Percentiles rank a stretch among this genome's conserved stretches.
phyloP scores from a whole-genome alignment of 2,888 invertebrate species.

The Lycocerus yunnanus region DNA sequence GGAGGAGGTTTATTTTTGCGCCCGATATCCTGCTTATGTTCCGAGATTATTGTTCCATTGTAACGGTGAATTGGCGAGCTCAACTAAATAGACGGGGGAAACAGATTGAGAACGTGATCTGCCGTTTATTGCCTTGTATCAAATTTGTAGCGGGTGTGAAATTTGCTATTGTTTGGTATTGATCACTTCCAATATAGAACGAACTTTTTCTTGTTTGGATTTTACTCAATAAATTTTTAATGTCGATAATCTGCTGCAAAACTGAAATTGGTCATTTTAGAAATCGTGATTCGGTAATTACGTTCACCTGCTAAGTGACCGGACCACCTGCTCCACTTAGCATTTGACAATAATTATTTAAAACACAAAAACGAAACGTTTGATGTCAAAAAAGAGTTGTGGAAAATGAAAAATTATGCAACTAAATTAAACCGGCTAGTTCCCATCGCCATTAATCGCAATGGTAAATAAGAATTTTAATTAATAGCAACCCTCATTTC shows the following conservation, averaged over 20 bases:
- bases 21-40: slow-evolving; percentile 31
- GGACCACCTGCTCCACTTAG: neutral
- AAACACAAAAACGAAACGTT: neutral
- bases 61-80: slow-evolving; percentile 31
- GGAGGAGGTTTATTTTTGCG: neutral
- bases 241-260: neutral
- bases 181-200: neutral
- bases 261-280: neutral
- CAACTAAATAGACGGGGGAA: slow-evolving; percentile 30
- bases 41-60: slow-evolving; percentile 34
- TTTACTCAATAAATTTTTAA: neutral
- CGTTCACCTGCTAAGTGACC: neutral
- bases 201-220: neutral
- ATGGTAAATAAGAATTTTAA: slow-evolving; percentile 51
- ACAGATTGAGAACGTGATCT: slow-evolving; percentile 39
- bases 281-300: neutral
- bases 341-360: too few species aligned
- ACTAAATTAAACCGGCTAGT: slow-evolving; percentile 48
- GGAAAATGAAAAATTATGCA: neutral
- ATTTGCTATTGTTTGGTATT: slow-evolving; percentile 23
- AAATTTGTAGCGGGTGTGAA: slow-evolving; percentile 39
- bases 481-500: slow-evolving; percentile 45
- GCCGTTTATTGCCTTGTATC: slow-evolving; percentile 40
- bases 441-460: slow-evolving; percentile 51
- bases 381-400: neutral